Percentiles rank a stretch among this genome's conserved stretches.
phyloP scores from a whole-genome alignment of 1,140 invertebrate species.

The Lerema accius region DNA sequence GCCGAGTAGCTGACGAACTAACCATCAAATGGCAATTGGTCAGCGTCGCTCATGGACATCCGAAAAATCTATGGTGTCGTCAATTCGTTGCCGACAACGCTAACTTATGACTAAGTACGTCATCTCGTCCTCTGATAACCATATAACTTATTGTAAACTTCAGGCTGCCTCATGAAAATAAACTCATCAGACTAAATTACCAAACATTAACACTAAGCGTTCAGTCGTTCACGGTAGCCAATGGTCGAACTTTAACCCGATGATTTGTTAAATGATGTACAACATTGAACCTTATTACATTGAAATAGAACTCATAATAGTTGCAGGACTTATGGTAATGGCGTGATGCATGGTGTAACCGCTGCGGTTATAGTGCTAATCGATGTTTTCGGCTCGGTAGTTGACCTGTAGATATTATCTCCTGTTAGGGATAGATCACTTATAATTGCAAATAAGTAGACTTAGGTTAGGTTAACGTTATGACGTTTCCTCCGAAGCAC shows the following conservation, averaged over 20 bases:
- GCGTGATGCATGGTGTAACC: slow-evolving; percentile 9
- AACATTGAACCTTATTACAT: slow-evolving; percentile 5
- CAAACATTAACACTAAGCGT: slow-evolving; percentile 2
- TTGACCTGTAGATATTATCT: slow-evolving; percentile 27
- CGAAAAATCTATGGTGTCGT: no score
- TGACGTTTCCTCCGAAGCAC: no score
- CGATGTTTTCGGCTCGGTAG: slow-evolving; percentile 20
- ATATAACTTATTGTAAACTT: no score
- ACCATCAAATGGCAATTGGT: no score
- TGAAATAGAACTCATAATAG: slow-evolving; percentile 1
- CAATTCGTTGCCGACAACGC: no score
- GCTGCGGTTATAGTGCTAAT: slow-evolving; percentile 18
- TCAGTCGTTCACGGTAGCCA: slow-evolving; percentile 15
- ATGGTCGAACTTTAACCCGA: slow-evolving; percentile 32
- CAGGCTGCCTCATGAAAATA: slow-evolving; percentile 7
- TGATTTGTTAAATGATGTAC: slow-evolving; percentile 15
- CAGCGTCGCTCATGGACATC: no score
- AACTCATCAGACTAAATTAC: slow-evolving; percentile 1
- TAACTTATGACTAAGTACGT: no score
- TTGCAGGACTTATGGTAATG: neutral
- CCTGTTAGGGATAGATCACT: slow-evolving; percentile 3
- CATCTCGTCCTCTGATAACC: no score
- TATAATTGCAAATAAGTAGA: no score
- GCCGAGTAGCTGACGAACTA: no score
- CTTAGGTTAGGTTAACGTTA: no score